Conservation (phyloP, 1,140 invertebrate species). For the Kradibia gibbosae region DNA sequence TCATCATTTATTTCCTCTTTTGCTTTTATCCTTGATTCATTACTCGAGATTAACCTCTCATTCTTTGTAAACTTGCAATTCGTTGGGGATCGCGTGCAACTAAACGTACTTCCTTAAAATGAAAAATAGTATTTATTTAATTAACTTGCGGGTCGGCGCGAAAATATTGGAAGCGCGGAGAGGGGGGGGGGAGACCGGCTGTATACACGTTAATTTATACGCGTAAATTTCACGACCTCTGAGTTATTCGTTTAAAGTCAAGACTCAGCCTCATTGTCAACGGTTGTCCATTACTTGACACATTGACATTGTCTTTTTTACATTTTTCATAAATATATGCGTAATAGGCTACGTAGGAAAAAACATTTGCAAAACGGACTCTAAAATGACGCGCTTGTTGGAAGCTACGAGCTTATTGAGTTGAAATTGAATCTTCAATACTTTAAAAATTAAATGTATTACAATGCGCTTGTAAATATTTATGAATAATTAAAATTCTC, state of each 20-base stretch:
- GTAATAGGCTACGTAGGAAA: background rate
- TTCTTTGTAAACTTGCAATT: background rate
- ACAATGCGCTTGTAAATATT: no score
- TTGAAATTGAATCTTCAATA: no score
- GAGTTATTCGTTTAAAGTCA: background rate
- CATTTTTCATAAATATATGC: background rate
- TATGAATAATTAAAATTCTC: no score
- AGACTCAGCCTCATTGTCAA: background rate
- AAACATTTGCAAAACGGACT: no score
- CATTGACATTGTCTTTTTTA: background rate
- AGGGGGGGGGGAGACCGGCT: background rate
- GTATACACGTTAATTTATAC: slow-evolving; percentile 36
- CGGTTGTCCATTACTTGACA: background rate
- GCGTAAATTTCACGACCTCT: slow-evolving; percentile 34
- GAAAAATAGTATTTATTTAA: background rate
- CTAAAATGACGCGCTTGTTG: no score
- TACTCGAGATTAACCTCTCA: no score
- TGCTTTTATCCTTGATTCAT: background rate
- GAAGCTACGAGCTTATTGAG: no score
- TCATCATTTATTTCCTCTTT: background rate
- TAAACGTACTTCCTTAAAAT: background rate
- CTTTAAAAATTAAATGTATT: no score
- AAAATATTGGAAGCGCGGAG: no score
- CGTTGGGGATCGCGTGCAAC: background rate
- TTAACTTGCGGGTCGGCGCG: no score